Base-by-base conservation (phyloP, 2,113 vertebrate genomes). In the Megaptera novaeangliae region DNA sequence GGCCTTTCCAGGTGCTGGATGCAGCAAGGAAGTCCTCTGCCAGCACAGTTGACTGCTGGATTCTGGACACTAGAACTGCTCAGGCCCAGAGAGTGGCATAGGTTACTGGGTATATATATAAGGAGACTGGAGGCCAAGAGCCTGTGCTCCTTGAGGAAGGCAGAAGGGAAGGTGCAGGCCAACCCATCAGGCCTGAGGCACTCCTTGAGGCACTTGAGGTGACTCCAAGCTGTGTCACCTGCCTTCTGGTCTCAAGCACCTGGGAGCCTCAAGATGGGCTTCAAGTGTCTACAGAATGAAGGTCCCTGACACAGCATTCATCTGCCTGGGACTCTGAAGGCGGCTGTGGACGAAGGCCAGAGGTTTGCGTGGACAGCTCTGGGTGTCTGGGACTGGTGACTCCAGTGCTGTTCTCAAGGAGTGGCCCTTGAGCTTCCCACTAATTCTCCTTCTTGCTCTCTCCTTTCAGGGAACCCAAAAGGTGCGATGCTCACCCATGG, bases 401-500 rank as follows among this genome's bases (percentile, higher is more conserved):
- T 23, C 7, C 0, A 41, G 59, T 12, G 2, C 31, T 80, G 11
- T 44, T 92, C 77, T 86, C 36, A 81, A n/a, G n/a, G 46, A 91
- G 71, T 25, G 66, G 21, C 77, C n/a, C 5, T 63, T 41, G 66
- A 23, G 39, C 46, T 92, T 55, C 75, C 77, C 27, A 49, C 77
- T 96, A 69, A 97, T 69, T 72, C 0, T n/a, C 2, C 36, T 9
- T 7, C 89, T 83, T 93, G 66, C 71, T 86, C 92, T 98, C 94
- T 98, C 9, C 92, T 83, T 98, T 44, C 98, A 99, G 99, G 99
- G 97, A 99, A 99, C 97, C 99, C 99, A 44, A 99, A 99, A 97
- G 99, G 99, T 95, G 99, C 99, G 39, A 99, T 99, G 99, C 99
- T 99, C 95, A 99, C 99, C 57, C 99, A 99, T 44, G 99, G 99